A percentile compares a stretch with the other conserved stretches of the same genome.
phyloP scores from a whole-genome alignment of 2,888 invertebrate genomes.

The Nineta flava region DNA sequence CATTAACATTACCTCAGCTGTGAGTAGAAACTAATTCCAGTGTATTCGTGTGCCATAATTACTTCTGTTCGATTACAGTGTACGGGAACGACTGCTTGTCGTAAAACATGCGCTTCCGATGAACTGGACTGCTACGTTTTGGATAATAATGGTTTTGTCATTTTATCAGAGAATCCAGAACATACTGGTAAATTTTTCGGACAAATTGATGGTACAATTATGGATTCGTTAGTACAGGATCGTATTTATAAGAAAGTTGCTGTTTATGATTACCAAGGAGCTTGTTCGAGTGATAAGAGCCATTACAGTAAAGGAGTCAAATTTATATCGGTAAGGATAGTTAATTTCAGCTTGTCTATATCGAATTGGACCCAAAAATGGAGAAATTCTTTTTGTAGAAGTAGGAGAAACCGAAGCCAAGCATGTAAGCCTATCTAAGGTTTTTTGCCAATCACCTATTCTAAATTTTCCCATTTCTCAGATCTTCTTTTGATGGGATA shows the following conservation, averaged over 20 bases:
- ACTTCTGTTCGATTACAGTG: slow-evolving; percentile 35
- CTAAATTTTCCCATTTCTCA: too few relatives aligned
- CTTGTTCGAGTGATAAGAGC: slow-evolving; percentile 56
- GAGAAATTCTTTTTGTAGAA: too few relatives aligned
- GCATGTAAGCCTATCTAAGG: too few relatives aligned
- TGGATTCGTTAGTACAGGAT: slow-evolving; percentile 84
- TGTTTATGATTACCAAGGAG: slow-evolving; percentile 79
- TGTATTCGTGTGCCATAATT: too few relatives aligned
- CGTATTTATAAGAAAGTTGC: slow-evolving; percentile 77
- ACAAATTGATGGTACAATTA: slow-evolving; percentile 84
- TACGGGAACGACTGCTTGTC: slow-evolving; percentile 51
- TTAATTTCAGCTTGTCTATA: not conserved
- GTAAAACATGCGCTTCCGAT: slow-evolving; percentile 73
- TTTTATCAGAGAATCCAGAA: slow-evolving; percentile 70
- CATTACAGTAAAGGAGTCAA: slow-evolving; percentile 39
- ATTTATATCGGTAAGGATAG: slow-evolving; percentile 25
- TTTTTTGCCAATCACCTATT: too few relatives aligned
- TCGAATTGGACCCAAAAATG: not conserved
- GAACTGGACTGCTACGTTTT: slow-evolving; percentile 84
- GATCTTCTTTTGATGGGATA: too few relatives aligned
- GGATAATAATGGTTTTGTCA: slow-evolving; percentile 89
- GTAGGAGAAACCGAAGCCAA: too few relatives aligned
- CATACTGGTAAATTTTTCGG: slow-evolving; percentile 90
- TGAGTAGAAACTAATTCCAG: slow-evolving; percentile 29
- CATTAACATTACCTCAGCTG: slow-evolving; percentile 75